phyloP scores from a whole-genome alignment of 2,113 vertebrate genomes.

The Bostrychus sinensis region DNA sequence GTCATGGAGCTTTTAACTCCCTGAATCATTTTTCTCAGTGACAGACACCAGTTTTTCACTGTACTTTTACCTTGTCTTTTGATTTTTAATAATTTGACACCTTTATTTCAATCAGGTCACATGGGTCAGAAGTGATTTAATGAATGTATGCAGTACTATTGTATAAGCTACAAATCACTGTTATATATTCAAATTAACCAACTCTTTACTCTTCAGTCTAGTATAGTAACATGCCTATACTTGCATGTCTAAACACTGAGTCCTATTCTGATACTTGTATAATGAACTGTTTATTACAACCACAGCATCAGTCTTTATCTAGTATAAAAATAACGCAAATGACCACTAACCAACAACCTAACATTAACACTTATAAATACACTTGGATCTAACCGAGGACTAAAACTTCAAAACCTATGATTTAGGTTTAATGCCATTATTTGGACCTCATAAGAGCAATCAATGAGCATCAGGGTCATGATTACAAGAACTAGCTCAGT shows the following conservation, averaged over 20 bases:
- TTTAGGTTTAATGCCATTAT: neutral
- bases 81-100: neutral
- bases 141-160: slow-evolving; percentile 20
- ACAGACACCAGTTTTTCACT: neutral
- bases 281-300: no score
- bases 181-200: neutral
- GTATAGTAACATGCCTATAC: neutral
- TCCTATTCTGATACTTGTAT: no score
- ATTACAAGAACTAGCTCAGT: neutral
- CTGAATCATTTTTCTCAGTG: neutral
- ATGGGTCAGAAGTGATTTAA: slow-evolving; percentile 20
- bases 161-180: neutral
- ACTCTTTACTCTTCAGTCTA: neutral
- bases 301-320: no score
- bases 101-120: slow-evolving; percentile 4
- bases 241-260: slow-evolving; percentile 1
- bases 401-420: no score
- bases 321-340: neutral
- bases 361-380: neutral
- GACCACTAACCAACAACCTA: slow-evolving; percentile 19
- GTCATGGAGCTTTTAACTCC: neutral
- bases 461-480: neutral
- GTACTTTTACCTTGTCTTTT: neutral
- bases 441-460: neutral
- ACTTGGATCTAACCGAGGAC: neutral